A percentile compares a stretch with the other conserved stretches of the same genome.
phyloP scores from a whole-genome alignment of 2,113 vertebrate species.

The Octodon degus region DNA sequence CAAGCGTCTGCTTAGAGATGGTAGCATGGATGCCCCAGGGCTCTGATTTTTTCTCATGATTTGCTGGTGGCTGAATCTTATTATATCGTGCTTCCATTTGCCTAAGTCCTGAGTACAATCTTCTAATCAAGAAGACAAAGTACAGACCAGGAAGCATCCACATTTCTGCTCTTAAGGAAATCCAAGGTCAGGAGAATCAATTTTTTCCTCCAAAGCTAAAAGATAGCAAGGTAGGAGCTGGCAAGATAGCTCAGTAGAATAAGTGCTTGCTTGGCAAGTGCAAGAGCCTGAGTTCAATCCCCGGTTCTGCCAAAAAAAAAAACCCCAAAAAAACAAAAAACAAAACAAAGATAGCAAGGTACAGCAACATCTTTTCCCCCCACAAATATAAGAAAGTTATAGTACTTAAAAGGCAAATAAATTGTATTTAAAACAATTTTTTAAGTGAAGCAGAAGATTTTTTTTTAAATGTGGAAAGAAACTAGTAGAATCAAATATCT shows the following conservation, averaged over 20 bases:
- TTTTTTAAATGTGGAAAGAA: slow-evolving; percentile 8
- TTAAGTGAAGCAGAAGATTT: background rate
- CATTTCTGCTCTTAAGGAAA: background rate
- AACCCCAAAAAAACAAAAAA: too few relatives aligned
- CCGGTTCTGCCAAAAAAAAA: too few relatives aligned
- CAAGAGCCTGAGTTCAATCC: too few relatives aligned
- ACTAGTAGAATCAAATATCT: background rate
- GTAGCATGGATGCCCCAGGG: background rate
- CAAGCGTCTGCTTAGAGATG: background rate
- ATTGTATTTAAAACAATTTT: background rate
- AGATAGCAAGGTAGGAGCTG: background rate
- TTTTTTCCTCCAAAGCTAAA: background rate
- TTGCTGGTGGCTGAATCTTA: background rate
- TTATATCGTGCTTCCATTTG: background rate
- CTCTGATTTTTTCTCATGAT: background rate
- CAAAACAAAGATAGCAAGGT: background rate
- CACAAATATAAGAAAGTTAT: background rate
- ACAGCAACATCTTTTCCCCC: background rate
- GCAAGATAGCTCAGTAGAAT: too few relatives aligned
- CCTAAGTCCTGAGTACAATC: background rate
- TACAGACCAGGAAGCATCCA: background rate
- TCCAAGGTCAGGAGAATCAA: background rate
- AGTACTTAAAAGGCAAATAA: background rate
- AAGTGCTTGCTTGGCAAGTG: too few relatives aligned
- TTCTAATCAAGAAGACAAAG: background rate